Evolutionary conservation across 2,888 invertebrate species (phyloP), one percentile per base, ranked within the genome.

Genomic region (Steinernema hermaphroditum): DNA sequence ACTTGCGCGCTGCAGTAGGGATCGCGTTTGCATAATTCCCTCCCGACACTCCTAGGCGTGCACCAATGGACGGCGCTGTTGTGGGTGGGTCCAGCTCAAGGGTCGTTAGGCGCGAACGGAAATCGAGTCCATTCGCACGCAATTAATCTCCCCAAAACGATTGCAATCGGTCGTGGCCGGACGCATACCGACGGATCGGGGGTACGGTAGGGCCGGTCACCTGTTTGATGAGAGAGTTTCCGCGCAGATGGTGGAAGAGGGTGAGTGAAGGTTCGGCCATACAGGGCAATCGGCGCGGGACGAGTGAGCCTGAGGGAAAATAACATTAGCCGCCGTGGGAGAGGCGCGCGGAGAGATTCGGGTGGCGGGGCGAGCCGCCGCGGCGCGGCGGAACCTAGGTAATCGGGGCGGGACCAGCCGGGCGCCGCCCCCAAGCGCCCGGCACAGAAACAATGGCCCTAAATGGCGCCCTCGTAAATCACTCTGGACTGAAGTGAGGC

Each of bases 141-240:
- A 29, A 62, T 62, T 62, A 62, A 62, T 62, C 62, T 22, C 62
- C 14, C 14, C 16, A 32, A 16, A 22, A 54, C 54, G 22, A 54
- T 24, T 32, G 62, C 62, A 32, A 62, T 62, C 34, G 54, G 62
- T 16, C 62, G 16, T 27, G 27, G 16, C 6, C 37, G 37, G 37
- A 37, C 37, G 12, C 37, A n/a, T n/a, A n/a, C n/a, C n/a, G n/a
- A n/a, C n/a, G n/a, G n/a, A n/a, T n/a, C n/a, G n/a, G 37, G 37
- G 37, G 37, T 37, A 37, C 37, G 37, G 43, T 24, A 1, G 34
- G 44, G n/a, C 14, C 62, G 76, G 80, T 76, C 22, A 83, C 83
- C 78, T 81, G 80, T 72, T 83, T 83, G 72, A 84, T 82, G n/a
- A 84, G 76, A 22, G 81, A 80, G 74, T 84, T 84, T 14, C 84